Base-by-base conservation (phyloP, 2,797 vertebrate species). In the Heteromormyrus szaboi region DNA sequence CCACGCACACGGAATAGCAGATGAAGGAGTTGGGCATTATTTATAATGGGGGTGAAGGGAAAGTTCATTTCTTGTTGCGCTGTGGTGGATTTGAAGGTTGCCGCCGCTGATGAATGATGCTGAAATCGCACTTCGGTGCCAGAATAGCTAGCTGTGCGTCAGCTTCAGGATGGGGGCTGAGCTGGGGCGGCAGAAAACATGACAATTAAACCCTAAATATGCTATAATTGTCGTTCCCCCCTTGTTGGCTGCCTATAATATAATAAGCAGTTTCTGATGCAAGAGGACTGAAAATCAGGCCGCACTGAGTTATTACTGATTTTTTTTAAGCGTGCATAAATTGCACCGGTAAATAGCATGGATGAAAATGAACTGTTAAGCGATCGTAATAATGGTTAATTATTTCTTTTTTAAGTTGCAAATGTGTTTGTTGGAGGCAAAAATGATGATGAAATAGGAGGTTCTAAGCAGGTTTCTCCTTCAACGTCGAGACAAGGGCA, bases 31-130 rank as follows among this genome's bases (percentile, higher is more conserved):
- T 19, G 9, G 54, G 29, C 85, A 37, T 59, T 62, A 86, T 86
- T 86, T 86, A 86, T 86, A 86, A 86, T 59, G 53, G 85, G 85
- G 53, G 85, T 86, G 85, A 86, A 86, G 54, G 85, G 53, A 62
- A 86, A 56, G 85, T 62, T 86, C 85, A 86, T 86, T 86, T 86
- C 53, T 44, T 86, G 51, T 54, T 56, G 51, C 51, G 9, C 51
- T n/a, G 53, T 86, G 85, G 54, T 62, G 85, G 25, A 86, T 86
- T 44, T 86, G 54, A 86, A 62, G 85, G 85, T 59, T 86, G 51
- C 85, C 5, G 17, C 53, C 29, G 29, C 37, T 86, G 85, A 86
- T 86, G 85, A 86, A 86, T 62, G 85, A 59, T 62, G 53, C 85
- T 59, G 85, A 44, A 86, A 86, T 37, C 29, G 29, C 85, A 44